Percentiles rank a stretch among this genome's conserved stretches.
Evolutionary conservation across 1,140 invertebrate species (phyloP).

Genomic region (Pseudomyrmex dendroicus): DNA sequence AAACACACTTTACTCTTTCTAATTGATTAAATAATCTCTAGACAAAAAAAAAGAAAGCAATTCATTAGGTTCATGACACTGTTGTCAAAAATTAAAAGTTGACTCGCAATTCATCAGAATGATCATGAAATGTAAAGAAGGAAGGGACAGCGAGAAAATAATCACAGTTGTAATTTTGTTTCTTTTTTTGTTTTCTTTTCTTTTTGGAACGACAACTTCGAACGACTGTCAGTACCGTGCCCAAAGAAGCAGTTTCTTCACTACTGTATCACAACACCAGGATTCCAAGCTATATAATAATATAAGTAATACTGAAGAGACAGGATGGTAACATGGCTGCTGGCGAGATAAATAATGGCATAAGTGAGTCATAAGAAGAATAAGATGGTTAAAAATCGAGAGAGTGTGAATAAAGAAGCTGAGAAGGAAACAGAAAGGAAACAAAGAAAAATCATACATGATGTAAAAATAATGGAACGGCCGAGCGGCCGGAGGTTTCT

Average conservation of each 20-base stretch:
- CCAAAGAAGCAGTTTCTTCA: conserved; percentile 82
- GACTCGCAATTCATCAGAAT: not conserved
- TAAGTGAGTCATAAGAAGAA: conserved; percentile 72
- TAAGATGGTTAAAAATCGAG: conserved; percentile 67
- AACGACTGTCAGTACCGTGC: conserved; percentile 80
- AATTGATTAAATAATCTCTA: conserved; percentile 1
- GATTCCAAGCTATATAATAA: conserved; percentile 81
- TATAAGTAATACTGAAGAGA: conserved; percentile 76
- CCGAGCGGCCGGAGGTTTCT: conserved; percentile 69
- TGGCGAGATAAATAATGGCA: conserved; percentile 70
- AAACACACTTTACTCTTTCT: not conserved
- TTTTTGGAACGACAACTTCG: conserved; percentile 69
- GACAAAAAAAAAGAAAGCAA: not conserved
- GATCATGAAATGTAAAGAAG: conserved; percentile 56
- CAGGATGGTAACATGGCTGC: conserved; percentile 71
- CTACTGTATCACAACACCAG: conserved; percentile 84
- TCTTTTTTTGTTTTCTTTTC: conserved; percentile 18
- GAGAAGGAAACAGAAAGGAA: conserved; percentile 64
- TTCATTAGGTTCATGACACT: not conserved
- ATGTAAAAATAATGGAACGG: conserved; percentile 63
- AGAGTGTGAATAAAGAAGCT: conserved; percentile 71
- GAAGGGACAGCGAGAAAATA: conserved; percentile 58
- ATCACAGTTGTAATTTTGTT: conserved; percentile 38
- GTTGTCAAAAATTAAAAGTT: not conserved
- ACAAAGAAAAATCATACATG: conserved; percentile 60